Evolutionary conservation across 2,113 vertebrate species (phyloP), one percentile per base, ranked within the genome.

Genomic region (Raja brachyura): DNA sequence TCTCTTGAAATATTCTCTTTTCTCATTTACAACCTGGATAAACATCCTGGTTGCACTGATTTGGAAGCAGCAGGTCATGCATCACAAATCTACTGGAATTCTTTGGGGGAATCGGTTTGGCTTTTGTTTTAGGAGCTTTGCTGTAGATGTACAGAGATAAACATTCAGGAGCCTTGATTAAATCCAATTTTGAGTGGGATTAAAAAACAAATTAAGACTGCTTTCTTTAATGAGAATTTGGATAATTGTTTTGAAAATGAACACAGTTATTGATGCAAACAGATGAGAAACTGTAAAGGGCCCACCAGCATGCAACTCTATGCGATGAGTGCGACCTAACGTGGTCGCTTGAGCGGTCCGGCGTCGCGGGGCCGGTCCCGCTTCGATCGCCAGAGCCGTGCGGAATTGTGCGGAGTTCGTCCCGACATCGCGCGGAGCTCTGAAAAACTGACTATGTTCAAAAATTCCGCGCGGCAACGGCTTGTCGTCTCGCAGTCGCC

Each of bases 121-220:
- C 61, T 83, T 31, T 48, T 83, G 10, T 83, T 56, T 59, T 56
- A 48, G 54, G 25, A 85, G 9, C 25, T 14, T 61, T 85, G 4
- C 10, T 61, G 81, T 61, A 28, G 81, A 61, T 28, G 1, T 61
- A 33, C 28, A 31, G 11, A 6, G 13, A 18, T 31, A 28, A 61
- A 88, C 61, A 16, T 63, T 63, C 83, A 88, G 83, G 83, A 66
- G n/a, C 28, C n/a, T 63, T 88, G 59, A 88, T 88, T 63, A 63
- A 88, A 66, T 88, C 31, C 83, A 56, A 88, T 88, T 63, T 88
- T 48, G 39, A 63, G 14, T 25, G 63, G 59, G 7, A 28, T 63
- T 88, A 59, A 6, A 88, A 88, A 88, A 63, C 81, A 88, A 59
- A 86, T 86, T 59, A n/a, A 63, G 56, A 31, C 25, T 86, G 28